phyloP scores from a whole-genome alignment of 2,888 invertebrate genomes.

The Harmothoe impar region DNA sequence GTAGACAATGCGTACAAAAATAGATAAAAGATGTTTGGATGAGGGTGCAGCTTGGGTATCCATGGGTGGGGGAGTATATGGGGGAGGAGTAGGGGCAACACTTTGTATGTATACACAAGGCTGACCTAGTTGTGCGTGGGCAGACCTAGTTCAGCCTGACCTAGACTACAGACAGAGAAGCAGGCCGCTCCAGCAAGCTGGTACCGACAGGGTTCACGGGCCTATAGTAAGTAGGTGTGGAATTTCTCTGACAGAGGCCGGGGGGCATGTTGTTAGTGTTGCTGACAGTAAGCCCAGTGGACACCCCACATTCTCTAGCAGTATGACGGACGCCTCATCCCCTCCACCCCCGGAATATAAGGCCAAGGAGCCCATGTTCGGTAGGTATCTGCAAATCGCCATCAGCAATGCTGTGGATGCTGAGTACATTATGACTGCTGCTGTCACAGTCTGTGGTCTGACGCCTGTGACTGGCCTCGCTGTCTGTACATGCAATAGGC shows the following conservation, averaged over 20 bases:
- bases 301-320: background rate
- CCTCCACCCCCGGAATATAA: constrained; percentile 48
- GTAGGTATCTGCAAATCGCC: background rate
- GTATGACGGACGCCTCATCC: constrained; percentile 7
- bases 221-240: too few relatives aligned
- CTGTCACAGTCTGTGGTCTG: background rate
- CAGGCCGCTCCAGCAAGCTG: too few relatives aligned
- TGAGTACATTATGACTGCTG: background rate
- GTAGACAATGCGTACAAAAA: too few relatives aligned
- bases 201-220: too few relatives aligned
- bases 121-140: background rate
- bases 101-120: background rate
- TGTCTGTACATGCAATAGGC: too few relatives aligned
- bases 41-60: too few relatives aligned
- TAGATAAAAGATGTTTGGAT: too few relatives aligned
- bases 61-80: too few relatives aligned
- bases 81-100: too few relatives aligned
- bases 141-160: constrained; percentile 13
- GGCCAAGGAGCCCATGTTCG: constrained; percentile 40
- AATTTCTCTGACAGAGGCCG: too few relatives aligned
- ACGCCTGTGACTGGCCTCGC: too few relatives aligned
- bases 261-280: background rate
- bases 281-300: background rate
- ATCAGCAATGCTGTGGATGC: background rate
- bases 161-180: background rate